phyloP scores from a whole-genome alignment of 2,888 invertebrate species.

The Cylindroiulus punctatus region DNA sequence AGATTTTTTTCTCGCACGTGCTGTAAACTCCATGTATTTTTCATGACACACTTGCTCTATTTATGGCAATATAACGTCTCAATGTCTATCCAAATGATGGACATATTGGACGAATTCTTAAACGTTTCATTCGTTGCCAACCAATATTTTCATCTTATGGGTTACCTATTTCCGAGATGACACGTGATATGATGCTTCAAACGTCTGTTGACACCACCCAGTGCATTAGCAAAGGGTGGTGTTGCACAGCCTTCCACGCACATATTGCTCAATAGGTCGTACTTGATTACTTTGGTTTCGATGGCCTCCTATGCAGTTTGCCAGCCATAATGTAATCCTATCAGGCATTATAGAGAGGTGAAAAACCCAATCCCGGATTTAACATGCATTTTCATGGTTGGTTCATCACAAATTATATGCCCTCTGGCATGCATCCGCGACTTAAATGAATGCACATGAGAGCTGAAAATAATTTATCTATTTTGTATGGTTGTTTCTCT shows the following conservation, averaged over 20 bases:
- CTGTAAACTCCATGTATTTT: neutral
- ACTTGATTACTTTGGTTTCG: neutral
- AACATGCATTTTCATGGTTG: neutral
- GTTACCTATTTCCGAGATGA: neutral
- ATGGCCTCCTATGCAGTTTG: neutral
- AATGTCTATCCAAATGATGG: neutral
- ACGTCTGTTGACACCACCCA: neutral
- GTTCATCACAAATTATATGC: neutral
- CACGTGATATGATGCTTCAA: neutral
- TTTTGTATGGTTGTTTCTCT: too few species aligned
- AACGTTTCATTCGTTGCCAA: neutral
- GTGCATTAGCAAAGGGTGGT: slow-evolving; percentile 15
- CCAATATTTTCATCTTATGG: neutral
- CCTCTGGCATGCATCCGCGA: too few species aligned
- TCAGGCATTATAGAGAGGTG: neutral
- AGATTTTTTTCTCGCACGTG: neutral
- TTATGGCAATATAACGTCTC: neutral
- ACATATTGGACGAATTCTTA: slow-evolving; percentile 12
- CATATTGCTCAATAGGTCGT: neutral
- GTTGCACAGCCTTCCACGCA: neutral
- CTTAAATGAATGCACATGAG: too few species aligned
- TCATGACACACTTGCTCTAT: neutral
- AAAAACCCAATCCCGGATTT: neutral
- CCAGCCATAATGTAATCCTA: neutral
- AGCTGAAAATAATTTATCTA: too few species aligned